These are phyloP conservation scores for Cladopsammia gracilis DNA, from an alignment of 64 coral and sea anemone genomes.

Conservation along the genomic window DNA sequence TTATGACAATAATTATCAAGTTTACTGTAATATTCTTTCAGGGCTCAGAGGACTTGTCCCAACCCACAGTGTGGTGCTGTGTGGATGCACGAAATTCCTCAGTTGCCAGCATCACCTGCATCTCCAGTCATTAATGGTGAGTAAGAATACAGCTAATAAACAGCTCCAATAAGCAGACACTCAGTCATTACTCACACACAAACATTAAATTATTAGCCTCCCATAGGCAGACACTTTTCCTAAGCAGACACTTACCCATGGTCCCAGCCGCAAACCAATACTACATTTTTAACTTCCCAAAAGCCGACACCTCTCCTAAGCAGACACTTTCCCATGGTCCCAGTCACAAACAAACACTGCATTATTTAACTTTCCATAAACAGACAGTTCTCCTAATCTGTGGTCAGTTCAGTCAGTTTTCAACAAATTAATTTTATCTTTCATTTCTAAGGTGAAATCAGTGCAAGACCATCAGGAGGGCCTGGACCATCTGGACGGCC, in stretches of 20 bases:
- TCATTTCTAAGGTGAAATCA: not conserved
- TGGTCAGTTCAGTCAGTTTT: not conserved
- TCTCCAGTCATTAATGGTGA: not conserved
- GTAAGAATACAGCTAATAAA: not conserved
- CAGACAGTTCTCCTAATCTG: not conserved
- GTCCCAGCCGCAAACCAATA: no score
- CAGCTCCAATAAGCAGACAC: no score
- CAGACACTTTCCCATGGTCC: no score
- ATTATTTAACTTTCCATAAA: no score
- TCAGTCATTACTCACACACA: no score
- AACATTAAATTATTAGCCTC: no score
- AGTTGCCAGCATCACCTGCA: not conserved
- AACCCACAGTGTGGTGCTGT: constrained; percentile 85
- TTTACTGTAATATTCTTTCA: not conserved
- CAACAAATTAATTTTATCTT: not conserved
- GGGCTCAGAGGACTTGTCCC: constrained; percentile 85
- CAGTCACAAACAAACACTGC: no score
- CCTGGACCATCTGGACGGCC: not conserved
- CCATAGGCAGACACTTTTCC: no score
- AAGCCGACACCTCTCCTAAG: no score
- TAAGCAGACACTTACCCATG: no score
- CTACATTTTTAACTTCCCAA: no score
- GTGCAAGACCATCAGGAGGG: not conserved
- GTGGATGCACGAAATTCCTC: constrained; percentile 77
- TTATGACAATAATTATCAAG: not conserved